Evolutionary conservation across 2,797 vertebrate species (phyloP).

Genomic region (Amazona ochrocephala): DNA sequence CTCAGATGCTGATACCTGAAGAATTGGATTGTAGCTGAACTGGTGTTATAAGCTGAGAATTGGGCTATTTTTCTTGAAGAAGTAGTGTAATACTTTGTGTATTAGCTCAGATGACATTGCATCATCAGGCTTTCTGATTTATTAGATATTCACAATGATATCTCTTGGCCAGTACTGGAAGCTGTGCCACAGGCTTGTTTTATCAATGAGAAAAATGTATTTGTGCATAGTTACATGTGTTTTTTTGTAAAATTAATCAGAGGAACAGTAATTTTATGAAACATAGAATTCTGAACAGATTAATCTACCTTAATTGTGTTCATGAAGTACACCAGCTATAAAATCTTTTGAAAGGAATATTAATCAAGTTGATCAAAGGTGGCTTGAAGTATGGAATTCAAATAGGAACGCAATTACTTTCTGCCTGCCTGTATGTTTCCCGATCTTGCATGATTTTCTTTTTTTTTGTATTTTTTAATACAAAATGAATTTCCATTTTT

Average conservation of each 20-base stretch:
- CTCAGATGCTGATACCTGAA: background rate
- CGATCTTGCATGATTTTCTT: background rate
- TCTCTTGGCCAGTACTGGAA: slow-evolving; percentile 17
- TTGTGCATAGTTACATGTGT: slow-evolving; percentile 1
- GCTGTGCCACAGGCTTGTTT: slow-evolving; percentile 42
- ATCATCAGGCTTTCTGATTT: slow-evolving; percentile 57
- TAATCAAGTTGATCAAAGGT: slow-evolving; percentile 61
- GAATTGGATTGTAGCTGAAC: background rate
- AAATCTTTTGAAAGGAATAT: slow-evolving; percentile 46
- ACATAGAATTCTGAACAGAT: slow-evolving; percentile 14
- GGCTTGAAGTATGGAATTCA: slow-evolving; percentile 34
- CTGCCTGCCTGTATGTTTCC: background rate
- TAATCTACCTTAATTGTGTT: slow-evolving; percentile 51
- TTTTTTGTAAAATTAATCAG: slow-evolving; percentile 42
- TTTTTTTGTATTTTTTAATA: background rate
- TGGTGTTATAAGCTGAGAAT: background rate
- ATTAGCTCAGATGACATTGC: background rate
- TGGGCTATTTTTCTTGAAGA: background rate
- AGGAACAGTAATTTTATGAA: slow-evolving; percentile 28
- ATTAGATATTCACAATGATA: slow-evolving; percentile 9
- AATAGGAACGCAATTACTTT: background rate
- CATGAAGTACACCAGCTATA: slow-evolving; percentile 2
- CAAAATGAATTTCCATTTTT: background rate
- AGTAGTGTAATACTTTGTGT: background rate
- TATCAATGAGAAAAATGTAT: slow-evolving; percentile 9